Evolutionary conservation across 2,888 invertebrate genomes (phyloP), one percentile per base, ranked within the genome.

Genomic region (Chloroclysta siterata): DNA sequence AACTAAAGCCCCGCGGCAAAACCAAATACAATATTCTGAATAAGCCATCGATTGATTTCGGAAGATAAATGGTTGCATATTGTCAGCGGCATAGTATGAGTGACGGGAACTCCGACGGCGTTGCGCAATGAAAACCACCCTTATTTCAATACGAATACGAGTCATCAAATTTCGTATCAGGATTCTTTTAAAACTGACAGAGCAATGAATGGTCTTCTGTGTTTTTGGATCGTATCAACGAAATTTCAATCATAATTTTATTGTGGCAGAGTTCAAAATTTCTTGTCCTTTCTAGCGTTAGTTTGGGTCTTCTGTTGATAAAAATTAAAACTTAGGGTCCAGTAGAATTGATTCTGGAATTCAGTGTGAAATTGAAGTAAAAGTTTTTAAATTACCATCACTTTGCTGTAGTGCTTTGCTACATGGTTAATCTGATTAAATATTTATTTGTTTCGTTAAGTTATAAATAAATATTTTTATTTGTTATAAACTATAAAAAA

Each of bases 21-120:
- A 85, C 89, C 91, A 87, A 90, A 92, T 88, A 91, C 90, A 88
- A 90, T 90, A 90, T 92, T 90, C 89, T 88, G 90, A 93, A 90
- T 91, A 91, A 90, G 89, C 92, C 90, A 93, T 93, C 92, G 93
- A 93, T 93, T 93, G 93, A 93, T 93, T 93, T 91, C 84, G 83
- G 83, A 93, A 93, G 93, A 93, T 93, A 92, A 93, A 93, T 93
- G 92, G 88, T 88, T 78, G 79, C 84, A 90, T 87, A 92, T 93
- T 93, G 92, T 93, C 90, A 92, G 90, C 88, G 85, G 82, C 91
- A 90, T 84, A 78, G 88, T 88, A 86, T 88, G 89, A 82, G 84
- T 87, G 86, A 85, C 87, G 87, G 84, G 80, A 83, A 81, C 79
- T 77, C 77, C 72, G 68, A 71, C 53, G 73, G 78, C 80, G 80